Base-by-base conservation (phyloP, 2,113 vertebrate species). In the Tachysurus vachellii region DNA sequence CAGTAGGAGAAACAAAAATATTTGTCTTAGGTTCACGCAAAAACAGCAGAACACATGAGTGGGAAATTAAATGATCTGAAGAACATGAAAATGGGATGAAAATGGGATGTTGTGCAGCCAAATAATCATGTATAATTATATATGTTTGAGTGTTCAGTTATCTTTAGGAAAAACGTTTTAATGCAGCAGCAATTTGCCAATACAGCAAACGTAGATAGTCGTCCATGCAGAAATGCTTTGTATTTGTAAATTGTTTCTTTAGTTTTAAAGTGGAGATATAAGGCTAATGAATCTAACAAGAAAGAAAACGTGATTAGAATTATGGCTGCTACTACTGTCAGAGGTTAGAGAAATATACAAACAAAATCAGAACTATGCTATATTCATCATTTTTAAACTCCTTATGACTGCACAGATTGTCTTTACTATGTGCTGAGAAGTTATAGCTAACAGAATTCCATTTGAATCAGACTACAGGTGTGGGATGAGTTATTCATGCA, bases 1-100 rank as follows among this genome's bases (percentile, higher is more conserved):
- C 97, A 98, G 93, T 94, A 94, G 61, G 56, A 90, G 42, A 85
- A 66, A 19, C 70, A 44, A n/a, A 84, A 17, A 68, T n/a, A 68
- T 73, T 17, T 7, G 14, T 68, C 9, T 56, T 5, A 5, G 21
- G 68, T 59, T 36, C 16, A 57, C 57, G 9, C 5, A 21, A 14
- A 56, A 12, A 31, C 0, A 36, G n/a, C 50, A 54, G 28, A 28
- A 54, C 13, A 28, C 16, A 14, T 9, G 4, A 17, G 5, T 1
- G 14, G 64, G 2, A 70, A 54, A 70, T 54, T 12, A 53, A 28
- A 42, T 56, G 23, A 76, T 26, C 12, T 50, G 44, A 21, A 75
- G 10, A 50, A 50, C 73, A n/a, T 50, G 44, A 13, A 31, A 50
- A 28, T 53, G 31, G 36, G n/a, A n/a, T n/a, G 1, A 36, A 53